phyloP scores from a whole-genome alignment of 2,888 invertebrate species.

The Ophion ellenae region DNA sequence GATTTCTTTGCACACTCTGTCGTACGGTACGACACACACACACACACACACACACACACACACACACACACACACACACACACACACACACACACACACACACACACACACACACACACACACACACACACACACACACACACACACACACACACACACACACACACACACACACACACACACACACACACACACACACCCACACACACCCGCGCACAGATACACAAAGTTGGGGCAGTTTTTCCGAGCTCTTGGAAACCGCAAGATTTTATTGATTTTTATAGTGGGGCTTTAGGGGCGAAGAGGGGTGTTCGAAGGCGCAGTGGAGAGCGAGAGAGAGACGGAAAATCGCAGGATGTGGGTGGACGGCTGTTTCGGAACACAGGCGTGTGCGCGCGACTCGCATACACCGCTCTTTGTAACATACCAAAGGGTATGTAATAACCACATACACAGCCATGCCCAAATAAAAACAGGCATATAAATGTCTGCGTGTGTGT shows the following conservation, averaged over 20 bases:
- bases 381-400: constrained; percentile 66
- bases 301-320: neutral
- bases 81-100: neutral
- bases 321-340: constrained; percentile 13
- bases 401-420: constrained; percentile 1
- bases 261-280: constrained; percentile 84
- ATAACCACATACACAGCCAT: constrained; percentile 7
- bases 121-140: neutral
- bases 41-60: neutral
- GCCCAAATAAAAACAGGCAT: neutral
- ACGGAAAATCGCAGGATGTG: constrained; percentile 63
- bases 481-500: constrained; percentile 2
- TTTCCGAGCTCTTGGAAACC: constrained; percentile 81
- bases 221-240: constrained; percentile 57
- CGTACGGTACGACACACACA: neutral
- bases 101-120: too few relatives aligned
- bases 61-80: neutral
- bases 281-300: constrained; percentile 73
- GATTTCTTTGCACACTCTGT: constrained; percentile 31
- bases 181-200: neutral
- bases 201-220: too few relatives aligned
- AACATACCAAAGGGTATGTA: constrained; percentile 10
- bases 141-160: neutral
- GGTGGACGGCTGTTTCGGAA: constrained; percentile 68
- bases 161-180: neutral